phyloP scores from a whole-genome alignment of 2,113 vertebrate species.

The Dunckerocampus dactyliophorus region DNA sequence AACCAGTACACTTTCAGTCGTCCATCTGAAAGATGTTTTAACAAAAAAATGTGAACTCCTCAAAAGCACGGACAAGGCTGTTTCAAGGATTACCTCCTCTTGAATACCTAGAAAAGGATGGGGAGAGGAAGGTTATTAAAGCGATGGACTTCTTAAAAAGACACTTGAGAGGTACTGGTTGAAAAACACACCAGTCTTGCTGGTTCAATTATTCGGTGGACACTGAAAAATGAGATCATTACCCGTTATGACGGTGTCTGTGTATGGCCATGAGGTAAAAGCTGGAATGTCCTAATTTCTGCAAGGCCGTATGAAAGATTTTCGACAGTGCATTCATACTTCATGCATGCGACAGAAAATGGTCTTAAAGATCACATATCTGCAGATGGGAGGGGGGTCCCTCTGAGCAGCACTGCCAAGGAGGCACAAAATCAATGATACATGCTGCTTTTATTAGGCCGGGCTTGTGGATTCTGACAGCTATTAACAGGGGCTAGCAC shows the following conservation, averaged over 20 bases:
- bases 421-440: constrained; percentile 57
- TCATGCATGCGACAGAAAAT: not conserved
- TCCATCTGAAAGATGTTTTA: not conserved
- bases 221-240: not conserved
- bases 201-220: not conserved
- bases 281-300: not conserved
- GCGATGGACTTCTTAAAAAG: not conserved
- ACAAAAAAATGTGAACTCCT: not conserved
- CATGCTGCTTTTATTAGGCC: constrained; percentile 48
- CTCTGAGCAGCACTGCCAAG: constrained; percentile 15
- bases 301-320: not conserved
- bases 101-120: not conserved
- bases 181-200: not conserved
- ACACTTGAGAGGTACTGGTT: not conserved
- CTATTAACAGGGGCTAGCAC: constrained; percentile 33
- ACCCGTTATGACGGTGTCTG: not conserved
- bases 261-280: not conserved
- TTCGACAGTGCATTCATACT: not conserved
- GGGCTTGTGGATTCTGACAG: constrained; percentile 47
- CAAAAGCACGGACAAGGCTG: not conserved
- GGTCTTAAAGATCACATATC: not conserved
- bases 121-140: not conserved
- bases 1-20: no score
- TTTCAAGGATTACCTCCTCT: not conserved
- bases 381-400: constrained; percentile 8